Percentiles rank a stretch among this genome's conserved stretches.
Conservation (phyloP, 2,888 invertebrate species). For the Sylvicola cinctus region DNA sequence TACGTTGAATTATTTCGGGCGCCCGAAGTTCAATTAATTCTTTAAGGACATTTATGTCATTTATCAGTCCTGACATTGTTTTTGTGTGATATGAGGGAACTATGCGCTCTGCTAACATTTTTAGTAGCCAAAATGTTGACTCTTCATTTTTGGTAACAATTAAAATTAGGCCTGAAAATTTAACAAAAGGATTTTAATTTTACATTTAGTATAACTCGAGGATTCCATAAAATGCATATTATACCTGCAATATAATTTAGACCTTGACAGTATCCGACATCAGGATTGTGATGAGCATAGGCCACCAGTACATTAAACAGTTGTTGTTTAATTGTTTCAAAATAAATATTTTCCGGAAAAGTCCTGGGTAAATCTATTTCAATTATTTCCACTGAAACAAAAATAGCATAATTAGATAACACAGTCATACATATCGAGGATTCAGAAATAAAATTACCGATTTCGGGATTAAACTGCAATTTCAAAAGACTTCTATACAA, state of each 20-base stretch:
- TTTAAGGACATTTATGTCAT: conserved; percentile 75
- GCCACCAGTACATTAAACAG: conserved; percentile 72
- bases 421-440: too few species aligned
- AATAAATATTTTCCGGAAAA: conserved; percentile 89
- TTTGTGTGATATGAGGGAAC: conserved; percentile 77
- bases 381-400: conserved; percentile 48
- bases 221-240: too few species aligned
- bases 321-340: conserved; percentile 48
- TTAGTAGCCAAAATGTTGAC: conserved; percentile 80
- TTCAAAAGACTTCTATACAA: conserved; percentile 47
- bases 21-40: conserved; percentile 66
- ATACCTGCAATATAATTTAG: conserved; percentile 74
- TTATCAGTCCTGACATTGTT: conserved; percentile 74
- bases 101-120: conserved; percentile 68
- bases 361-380: conserved; percentile 80
- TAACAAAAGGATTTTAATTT: neutral
- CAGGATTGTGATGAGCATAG: conserved; percentile 70
- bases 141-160: conserved; percentile 79
- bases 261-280: conserved; percentile 88
- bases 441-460: conserved; percentile 10
- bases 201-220: neutral
- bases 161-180: conserved; percentile 43
- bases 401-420: too few species aligned
- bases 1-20: conserved; percentile 62
- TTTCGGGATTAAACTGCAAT: conserved; percentile 45